Evolutionary conservation across 2,888 invertebrate genomes (phyloP).

Genomic region (Lottia gigantea): DNA sequence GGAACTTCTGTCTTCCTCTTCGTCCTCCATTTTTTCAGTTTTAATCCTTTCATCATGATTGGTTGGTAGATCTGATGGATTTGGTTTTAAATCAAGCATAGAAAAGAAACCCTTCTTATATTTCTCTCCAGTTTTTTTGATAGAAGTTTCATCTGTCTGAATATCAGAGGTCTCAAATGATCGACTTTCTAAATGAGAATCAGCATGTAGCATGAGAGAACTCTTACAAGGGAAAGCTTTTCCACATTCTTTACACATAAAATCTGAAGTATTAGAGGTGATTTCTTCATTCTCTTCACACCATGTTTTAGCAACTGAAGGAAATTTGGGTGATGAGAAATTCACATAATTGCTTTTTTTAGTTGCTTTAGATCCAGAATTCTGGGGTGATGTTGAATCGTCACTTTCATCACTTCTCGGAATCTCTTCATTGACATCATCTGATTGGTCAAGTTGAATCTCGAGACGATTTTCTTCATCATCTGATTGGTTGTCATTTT

Average conservation of each 20-base stretch:
- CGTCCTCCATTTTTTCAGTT: not conserved
- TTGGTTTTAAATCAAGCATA: slow-evolving; percentile 74
- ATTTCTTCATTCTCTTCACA: slow-evolving; percentile 75
- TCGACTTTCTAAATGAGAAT: slow-evolving; percentile 40
- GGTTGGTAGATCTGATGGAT: slow-evolving; percentile 66
- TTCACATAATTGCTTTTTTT: slow-evolving; percentile 76
- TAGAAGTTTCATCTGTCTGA: slow-evolving; percentile 61
- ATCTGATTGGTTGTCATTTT: too few species aligned
- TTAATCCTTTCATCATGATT: not conserved
- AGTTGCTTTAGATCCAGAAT: slow-evolving; percentile 27
- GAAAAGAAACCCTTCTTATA: slow-evolving; percentile 83
- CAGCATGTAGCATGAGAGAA: slow-evolving; percentile 62
- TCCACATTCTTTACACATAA: slow-evolving; percentile 62
- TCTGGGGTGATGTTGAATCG: slow-evolving; percentile 12
- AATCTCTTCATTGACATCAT: not conserved
- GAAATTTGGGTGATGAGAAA: slow-evolving; percentile 83
- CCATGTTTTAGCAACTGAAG: slow-evolving; percentile 80
- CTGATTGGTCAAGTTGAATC: too few species aligned
- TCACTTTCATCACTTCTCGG: not conserved
- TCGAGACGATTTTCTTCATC: too few species aligned
- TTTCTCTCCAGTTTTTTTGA: slow-evolving; percentile 65
- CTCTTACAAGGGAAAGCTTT: slow-evolving; percentile 66
- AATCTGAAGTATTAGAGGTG: slow-evolving; percentile 61
- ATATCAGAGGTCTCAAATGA: slow-evolving; percentile 43
- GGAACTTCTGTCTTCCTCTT: not conserved